Conservation (phyloP, 2,113 vertebrate species). For the Fregetta grallaria region DNA sequence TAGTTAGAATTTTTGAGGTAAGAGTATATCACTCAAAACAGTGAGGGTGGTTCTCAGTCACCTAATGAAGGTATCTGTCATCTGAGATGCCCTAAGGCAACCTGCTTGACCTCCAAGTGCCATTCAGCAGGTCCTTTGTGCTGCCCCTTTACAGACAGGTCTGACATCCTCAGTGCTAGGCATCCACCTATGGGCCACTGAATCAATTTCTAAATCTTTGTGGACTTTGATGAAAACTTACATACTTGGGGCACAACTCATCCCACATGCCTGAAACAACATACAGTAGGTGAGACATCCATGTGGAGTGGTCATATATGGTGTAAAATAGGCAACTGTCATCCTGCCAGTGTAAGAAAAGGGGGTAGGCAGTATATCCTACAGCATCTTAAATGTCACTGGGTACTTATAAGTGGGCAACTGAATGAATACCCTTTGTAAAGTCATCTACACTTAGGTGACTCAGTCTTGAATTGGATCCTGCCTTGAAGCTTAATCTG, state of each 20-base stretch:
- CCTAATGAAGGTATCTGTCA: background rate
- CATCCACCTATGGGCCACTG: background rate
- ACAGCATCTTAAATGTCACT: background rate
- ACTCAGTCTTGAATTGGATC: background rate
- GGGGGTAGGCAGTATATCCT: background rate
- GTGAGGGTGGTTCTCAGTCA: background rate
- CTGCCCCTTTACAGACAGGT: background rate
- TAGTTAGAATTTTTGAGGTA: constrained; percentile 35
- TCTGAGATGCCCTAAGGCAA: background rate
- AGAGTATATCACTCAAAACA: background rate
- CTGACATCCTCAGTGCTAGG: background rate
- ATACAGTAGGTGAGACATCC: background rate
- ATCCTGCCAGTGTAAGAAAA: background rate
- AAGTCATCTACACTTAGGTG: background rate
- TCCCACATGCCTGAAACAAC: background rate
- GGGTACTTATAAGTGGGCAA: background rate
- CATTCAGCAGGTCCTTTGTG: background rate
- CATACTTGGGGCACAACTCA: background rate
- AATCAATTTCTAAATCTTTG: background rate
- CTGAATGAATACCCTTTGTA: background rate
- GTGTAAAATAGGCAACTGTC: background rate
- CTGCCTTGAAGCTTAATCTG: background rate
- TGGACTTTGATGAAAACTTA: background rate
- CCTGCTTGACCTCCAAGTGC: background rate
- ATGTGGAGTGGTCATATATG: background rate